phyloP scores from a whole-genome alignment of 2,113 vertebrate species.

The Rhodinocichla rosea region DNA sequence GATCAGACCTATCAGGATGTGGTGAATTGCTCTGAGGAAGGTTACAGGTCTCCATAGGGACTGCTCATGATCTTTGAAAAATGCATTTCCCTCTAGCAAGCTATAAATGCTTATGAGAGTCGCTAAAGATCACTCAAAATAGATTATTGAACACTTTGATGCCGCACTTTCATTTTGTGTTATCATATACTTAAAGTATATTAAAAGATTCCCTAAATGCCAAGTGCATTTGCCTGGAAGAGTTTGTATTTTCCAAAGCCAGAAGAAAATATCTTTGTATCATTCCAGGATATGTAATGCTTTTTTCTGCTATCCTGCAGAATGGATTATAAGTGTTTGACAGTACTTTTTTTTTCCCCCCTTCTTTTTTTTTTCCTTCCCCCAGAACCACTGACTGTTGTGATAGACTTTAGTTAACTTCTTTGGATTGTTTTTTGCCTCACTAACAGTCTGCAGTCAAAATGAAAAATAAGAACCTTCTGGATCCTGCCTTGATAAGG shows the following conservation, averaged over 20 bases:
- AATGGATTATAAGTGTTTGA: not conserved
- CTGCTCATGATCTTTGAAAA: conserved; percentile 56
- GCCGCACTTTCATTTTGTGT: not conserved
- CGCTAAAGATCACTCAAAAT: conserved; percentile 56
- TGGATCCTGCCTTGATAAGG: conserved; percentile 53
- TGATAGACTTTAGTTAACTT: conserved; percentile 20
- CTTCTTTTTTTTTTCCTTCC: not conserved
- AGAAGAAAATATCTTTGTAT: not conserved
- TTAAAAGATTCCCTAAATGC: conserved; percentile 51
- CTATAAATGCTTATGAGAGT: conserved; percentile 34
- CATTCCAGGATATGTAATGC: not conserved
- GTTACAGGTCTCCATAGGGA: conserved; percentile 64
- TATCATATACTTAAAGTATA: conserved; percentile 11
- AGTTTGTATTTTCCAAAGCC: conserved; percentile 2
- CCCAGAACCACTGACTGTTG: not conserved
- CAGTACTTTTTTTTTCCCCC: fast-evolving
- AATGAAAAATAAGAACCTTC: conserved; percentile 63
- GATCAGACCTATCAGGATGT: conserved; percentile 36
- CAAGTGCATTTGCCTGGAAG: not conserved
- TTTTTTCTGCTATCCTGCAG: not conserved
- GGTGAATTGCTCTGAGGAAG: conserved; percentile 51
- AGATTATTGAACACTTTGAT: conserved; percentile 21
- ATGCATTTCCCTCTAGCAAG: conserved; percentile 48
- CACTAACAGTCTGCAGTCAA: not conserved
- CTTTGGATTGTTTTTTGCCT: not conserved